Conservation (phyloP, 2,797 vertebrate species). For the Alcedo quadribrachys region DNA sequence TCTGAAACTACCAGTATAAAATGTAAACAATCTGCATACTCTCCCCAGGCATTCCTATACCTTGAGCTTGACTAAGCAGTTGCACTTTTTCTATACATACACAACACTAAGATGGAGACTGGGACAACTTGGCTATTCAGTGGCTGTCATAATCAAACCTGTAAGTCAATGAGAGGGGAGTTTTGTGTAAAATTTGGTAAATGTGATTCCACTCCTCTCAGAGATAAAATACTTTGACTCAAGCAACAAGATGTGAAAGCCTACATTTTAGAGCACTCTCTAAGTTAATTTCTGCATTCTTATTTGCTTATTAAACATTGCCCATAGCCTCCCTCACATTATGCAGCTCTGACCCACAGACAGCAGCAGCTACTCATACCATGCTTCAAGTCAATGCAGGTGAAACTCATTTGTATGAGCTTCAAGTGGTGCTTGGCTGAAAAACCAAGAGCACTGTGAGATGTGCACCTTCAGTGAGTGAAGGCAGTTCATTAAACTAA, state of each 20-base stretch:
- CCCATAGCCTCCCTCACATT: not conserved
- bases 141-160: not conserved
- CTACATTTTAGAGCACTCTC: not conserved
- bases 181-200: not conserved
- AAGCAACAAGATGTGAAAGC: not conserved
- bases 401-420: rapidly evolving
- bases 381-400: not conserved
- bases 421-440: not conserved
- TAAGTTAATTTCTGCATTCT: not conserved
- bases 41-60: not conserved
- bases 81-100: not conserved
- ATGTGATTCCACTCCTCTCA: not conserved
- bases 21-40: not conserved
- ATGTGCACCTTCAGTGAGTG: not conserved
- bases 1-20: not conserved
- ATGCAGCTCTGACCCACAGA: not conserved
- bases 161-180: not conserved
- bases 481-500: not conserved
- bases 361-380: not conserved
- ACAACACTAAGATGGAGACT: not conserved
- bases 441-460: not conserved
- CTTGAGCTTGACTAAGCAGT: not conserved
- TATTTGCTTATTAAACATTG: not conserved
- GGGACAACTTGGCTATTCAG: not conserved
- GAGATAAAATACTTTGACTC: not conserved